Evolutionary conservation across 2,888 invertebrate species (phyloP).

Genomic region (Celastrina argiolus): DNA sequence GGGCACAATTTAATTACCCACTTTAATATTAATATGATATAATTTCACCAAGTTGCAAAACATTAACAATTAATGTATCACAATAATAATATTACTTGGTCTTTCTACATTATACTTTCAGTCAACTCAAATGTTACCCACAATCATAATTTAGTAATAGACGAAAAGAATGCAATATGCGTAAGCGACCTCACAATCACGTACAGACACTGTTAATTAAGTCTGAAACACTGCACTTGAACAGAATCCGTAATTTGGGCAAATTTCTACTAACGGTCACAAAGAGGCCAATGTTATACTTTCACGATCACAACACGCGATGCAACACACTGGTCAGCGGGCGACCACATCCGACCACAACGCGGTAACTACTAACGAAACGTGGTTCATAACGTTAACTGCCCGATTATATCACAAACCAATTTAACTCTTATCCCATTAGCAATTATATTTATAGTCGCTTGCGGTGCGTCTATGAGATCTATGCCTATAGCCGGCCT

Average conservation of each 20-base stretch:
- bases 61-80: not conserved
- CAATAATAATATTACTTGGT: not conserved
- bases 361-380: conserved; percentile 51
- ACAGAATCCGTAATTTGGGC: conserved; percentile 22
- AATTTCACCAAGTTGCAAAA: not conserved
- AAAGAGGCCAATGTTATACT: conserved; percentile 66
- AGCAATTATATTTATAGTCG: conserved; percentile 31
- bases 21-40: not conserved
- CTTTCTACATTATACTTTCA: not conserved
- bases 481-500: conserved; percentile 2
- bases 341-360: conserved; percentile 61
- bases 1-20: not conserved
- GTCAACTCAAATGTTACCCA: not conserved
- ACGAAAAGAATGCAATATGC: not conserved
- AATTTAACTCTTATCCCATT: conserved; percentile 37
- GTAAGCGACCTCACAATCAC: conserved; percentile 4
- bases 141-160: not conserved
- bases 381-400: conserved; percentile 25
- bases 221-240: conserved; percentile 17
- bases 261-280: conserved; percentile 60
- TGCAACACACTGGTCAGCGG: conserved; percentile 44
- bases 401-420: conserved; percentile 31
- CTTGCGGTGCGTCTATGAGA: conserved; percentile 12
- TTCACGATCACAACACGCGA: conserved; percentile 71
- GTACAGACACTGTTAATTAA: not conserved